Evolutionary conservation across 2,888 invertebrate genomes (phyloP).

Genomic region (Timema cristinae): DNA sequence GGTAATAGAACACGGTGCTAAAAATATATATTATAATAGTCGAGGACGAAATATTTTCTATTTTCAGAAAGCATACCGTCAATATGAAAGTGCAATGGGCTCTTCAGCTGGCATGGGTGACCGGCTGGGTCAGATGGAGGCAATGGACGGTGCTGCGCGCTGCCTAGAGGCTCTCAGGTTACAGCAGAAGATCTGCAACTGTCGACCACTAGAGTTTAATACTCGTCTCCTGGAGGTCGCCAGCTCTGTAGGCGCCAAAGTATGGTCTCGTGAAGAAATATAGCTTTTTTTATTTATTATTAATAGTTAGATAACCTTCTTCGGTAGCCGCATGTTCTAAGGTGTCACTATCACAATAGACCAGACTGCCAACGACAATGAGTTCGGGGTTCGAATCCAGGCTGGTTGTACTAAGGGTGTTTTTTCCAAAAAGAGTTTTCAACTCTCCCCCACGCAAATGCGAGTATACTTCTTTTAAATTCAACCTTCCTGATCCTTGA

Average conservation of each 20-base stretch:
- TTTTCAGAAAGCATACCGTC: slow-evolving; percentile 63
- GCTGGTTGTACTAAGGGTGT: not conserved
- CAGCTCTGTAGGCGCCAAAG: slow-evolving; percentile 82
- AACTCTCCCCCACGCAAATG: too few relatives aligned
- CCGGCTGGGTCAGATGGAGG: slow-evolving; percentile 82
- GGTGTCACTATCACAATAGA: too few relatives aligned
- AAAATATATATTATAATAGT: not conserved
- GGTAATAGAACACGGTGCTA: too few relatives aligned
- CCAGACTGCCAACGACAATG: too few relatives aligned
- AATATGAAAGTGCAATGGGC: slow-evolving; percentile 85
- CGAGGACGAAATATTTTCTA: not conserved
- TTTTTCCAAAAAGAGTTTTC: not conserved
- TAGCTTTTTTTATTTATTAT: not conserved
- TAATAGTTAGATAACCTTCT: too few relatives aligned
- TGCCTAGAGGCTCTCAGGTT: slow-evolving; percentile 69
- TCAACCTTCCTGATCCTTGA: too few relatives aligned
- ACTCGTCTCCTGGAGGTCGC: slow-evolving; percentile 78
- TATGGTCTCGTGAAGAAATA: slow-evolving; percentile 40
- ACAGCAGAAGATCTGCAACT: slow-evolving; percentile 82
- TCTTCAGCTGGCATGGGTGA: slow-evolving; percentile 73
- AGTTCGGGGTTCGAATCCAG: not conserved
- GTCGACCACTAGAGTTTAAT: slow-evolving; percentile 80
- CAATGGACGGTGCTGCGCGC: slow-evolving; percentile 82
- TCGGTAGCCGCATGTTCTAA: too few relatives aligned
- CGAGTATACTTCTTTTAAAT: too few relatives aligned